These are phyloP conservation scores for Xylocampa areola DNA, from an alignment of 2,888 invertebrate species.

Conservation along the genomic window DNA sequence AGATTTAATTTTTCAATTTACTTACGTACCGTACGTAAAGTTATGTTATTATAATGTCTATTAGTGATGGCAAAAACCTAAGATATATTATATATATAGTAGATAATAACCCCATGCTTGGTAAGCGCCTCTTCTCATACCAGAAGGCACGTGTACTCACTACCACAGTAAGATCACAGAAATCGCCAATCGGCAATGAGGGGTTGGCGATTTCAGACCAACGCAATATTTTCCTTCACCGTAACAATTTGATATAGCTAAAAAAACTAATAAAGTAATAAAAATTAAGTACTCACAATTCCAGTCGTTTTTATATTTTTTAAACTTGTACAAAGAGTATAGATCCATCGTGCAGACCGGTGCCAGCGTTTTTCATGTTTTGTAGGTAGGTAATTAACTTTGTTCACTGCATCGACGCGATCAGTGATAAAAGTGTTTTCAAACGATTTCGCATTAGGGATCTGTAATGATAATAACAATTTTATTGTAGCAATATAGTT, in stretches of 20 bases:
- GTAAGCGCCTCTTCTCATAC: too few species aligned
- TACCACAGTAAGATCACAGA: too few species aligned
- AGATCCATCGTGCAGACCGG: constrained; percentile 49
- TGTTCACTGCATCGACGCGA: constrained; percentile 12
- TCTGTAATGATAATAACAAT: constrained; percentile 38
- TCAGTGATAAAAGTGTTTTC: constrained; percentile 35
- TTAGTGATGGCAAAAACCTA: too few species aligned
- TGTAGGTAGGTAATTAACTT: constrained; percentile 31
- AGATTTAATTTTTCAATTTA: background rate
- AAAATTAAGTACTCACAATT: constrained; percentile 55
- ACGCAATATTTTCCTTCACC: too few species aligned
- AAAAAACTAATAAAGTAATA: background rate
- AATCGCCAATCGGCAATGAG: too few species aligned
- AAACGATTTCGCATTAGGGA: constrained; percentile 47
- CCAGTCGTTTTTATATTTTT: constrained; percentile 64
- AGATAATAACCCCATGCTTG: too few species aligned
- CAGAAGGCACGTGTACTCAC: too few species aligned
- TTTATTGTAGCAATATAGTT: constrained; percentile 15
- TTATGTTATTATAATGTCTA: too few species aligned
- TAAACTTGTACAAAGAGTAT: constrained; percentile 57
- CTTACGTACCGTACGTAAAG: too few species aligned
- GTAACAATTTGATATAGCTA: background rate
- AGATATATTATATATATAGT: too few species aligned
- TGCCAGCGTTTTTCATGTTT: constrained; percentile 31
- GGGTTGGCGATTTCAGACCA: too few species aligned